Percentiles rank a stretch among this genome's conserved stretches.
These are phyloP conservation scores for Okapia johnstoni DNA, from an alignment of 2,113 vertebrate genomes.

Conservation along the genomic window DNA sequence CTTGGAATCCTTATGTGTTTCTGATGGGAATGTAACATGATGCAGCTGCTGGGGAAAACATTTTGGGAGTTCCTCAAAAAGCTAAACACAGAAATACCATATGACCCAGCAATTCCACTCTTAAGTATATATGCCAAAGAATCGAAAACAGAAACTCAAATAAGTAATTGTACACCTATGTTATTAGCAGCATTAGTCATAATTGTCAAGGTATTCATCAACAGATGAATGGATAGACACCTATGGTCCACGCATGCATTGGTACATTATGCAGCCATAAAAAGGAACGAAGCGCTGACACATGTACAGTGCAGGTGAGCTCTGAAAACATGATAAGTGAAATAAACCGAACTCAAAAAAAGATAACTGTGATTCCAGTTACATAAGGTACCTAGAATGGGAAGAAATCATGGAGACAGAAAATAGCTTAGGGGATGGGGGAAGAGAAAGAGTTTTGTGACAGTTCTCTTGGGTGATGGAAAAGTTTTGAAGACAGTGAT, in stretches of 20 bases:
- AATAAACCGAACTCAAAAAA: neutral
- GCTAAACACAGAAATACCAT: neutral
- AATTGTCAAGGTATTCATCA: rapidly evolving
- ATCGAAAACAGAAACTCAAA: neutral
- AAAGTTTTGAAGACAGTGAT: neutral
- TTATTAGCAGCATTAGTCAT: no score
- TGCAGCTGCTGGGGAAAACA: neutral
- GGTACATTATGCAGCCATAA: neutral
- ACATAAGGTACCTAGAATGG: neutral
- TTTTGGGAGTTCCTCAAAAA: neutral
- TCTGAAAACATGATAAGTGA: neutral
- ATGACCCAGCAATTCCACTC: neutral
- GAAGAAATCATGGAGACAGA: neutral
- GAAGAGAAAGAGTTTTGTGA: neutral
- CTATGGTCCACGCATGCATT: rapidly evolving
- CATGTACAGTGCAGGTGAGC: rapidly evolving
- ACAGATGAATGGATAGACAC: neutral
- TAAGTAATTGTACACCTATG: no score
- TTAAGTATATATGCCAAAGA: rapidly evolving
- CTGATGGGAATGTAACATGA: neutral
- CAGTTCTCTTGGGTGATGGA: neutral
- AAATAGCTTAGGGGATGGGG: neutral
- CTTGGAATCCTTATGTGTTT: neutral
- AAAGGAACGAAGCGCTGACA: rapidly evolving
- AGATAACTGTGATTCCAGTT: neutral